Conservation (phyloP, 1,140 invertebrate species). For the Cydia amplana region DNA sequence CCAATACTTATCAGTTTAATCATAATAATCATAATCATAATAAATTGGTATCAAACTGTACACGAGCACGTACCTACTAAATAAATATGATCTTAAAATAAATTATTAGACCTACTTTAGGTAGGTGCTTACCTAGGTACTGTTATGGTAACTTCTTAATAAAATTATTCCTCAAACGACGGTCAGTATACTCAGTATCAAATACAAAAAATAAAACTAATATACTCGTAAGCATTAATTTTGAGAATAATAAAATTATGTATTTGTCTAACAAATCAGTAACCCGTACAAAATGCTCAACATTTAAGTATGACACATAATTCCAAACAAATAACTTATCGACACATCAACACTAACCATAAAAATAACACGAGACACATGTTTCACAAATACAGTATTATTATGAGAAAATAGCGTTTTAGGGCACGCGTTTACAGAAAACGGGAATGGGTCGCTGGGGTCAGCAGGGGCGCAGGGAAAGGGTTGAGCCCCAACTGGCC, state of each 20-base stretch:
- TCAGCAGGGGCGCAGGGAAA: conserved; percentile 18
- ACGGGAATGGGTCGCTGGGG: conserved; percentile 29
- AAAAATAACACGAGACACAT: conserved; percentile 55
- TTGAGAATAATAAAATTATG: conserved; percentile 16
- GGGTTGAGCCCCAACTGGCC: conserved; percentile 26
- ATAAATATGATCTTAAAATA: no score
- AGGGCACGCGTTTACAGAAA: conserved; percentile 18
- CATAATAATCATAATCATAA: no score
- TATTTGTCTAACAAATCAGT: conserved; percentile 24
- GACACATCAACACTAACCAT: conserved; percentile 44
- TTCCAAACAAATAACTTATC: conserved; percentile 53
- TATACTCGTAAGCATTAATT: no score
- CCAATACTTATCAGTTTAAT: no score
- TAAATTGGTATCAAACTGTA: no score
- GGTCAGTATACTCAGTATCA: no score
- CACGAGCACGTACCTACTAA: no score
- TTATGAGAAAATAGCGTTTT: conserved; percentile 46
- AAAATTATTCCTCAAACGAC: no score
- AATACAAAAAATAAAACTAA: no score
- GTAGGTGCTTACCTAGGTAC: no score
- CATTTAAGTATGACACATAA: conserved; percentile 34
- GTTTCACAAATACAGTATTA: conserved; percentile 57
- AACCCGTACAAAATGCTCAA: background rate
- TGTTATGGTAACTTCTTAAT: no score
- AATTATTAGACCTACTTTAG: no score